These are phyloP conservation scores for Fragum sueziense DNA, from an alignment of 2,888 invertebrate genomes.

Conservation along the genomic window DNA sequence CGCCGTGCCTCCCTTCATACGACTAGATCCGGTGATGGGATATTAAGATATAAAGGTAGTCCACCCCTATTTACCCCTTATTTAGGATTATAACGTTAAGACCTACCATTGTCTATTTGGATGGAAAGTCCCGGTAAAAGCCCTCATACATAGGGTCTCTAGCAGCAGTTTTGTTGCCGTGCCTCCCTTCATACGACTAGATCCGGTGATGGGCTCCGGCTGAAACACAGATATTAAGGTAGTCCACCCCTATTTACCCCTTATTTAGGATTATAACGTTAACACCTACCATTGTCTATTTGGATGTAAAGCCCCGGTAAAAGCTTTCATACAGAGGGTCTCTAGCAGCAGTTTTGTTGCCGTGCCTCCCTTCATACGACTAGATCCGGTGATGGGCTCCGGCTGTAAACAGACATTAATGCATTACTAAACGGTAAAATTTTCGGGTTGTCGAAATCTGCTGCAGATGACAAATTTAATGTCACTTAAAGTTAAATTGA, in stretches of 20 bases:
- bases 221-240: too few relatives aligned
- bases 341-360: conserved; percentile 79
- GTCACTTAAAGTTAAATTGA: too few relatives aligned
- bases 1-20: conserved; percentile 75
- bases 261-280: too few relatives aligned
- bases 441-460: too few relatives aligned
- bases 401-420: conserved; percentile 73
- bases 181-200: conserved; percentile 82
- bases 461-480: too few relatives aligned
- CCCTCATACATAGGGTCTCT: conserved; percentile 58
- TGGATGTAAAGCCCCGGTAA: conserved; percentile 20
- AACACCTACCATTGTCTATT: conserved; percentile 19
- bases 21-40: conserved; percentile 81
- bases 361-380: conserved; percentile 82
- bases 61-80: too few relatives aligned
- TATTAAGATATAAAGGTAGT: too few relatives aligned
- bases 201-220: conserved; percentile 82
- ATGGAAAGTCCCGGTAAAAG: conserved; percentile 24
- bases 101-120: conserved; percentile 20
- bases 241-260: too few relatives aligned
- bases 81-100: too few relatives aligned
- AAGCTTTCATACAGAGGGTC: conserved; percentile 61
- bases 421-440: too few relatives aligned
- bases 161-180: conserved; percentile 79
- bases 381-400: conserved; percentile 82